Evolutionary conservation across 1,140 invertebrate species (phyloP).

Genomic region (Parasteatoda tepidariorum): DNA sequence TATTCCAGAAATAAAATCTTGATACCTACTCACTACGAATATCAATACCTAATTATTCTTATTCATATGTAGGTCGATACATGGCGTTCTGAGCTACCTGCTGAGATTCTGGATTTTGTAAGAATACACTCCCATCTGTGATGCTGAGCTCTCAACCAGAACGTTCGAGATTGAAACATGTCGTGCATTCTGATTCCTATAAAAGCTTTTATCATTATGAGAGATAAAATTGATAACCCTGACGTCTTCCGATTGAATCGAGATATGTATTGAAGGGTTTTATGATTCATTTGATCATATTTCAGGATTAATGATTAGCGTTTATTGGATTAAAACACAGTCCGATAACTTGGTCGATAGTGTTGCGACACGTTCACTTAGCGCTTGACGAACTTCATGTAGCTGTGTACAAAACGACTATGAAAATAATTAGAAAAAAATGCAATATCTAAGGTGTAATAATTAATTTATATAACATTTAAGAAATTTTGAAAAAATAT

Average conservation of each 20-base stretch:
- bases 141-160: neutral
- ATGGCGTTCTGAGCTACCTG: neutral
- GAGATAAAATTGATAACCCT: neutral
- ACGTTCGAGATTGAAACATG: neutral
- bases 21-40: neutral
- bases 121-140: neutral
- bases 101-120: neutral
- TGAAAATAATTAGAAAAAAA: too few species aligned
- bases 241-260: neutral
- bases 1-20: too few species aligned
- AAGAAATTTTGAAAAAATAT: too few species aligned
- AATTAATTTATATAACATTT: too few species aligned
- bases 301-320: neutral
- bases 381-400: too few species aligned
- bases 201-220: too few species aligned
- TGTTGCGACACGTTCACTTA: too few species aligned
- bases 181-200: neutral
- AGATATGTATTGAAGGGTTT: neutral
- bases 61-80: neutral
- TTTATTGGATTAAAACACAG: too few species aligned
- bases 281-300: neutral
- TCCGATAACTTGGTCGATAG: too few species aligned
- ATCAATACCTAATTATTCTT: neutral
- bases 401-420: too few species aligned
- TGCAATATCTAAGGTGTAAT: too few species aligned